Percentiles rank a stretch among this genome's conserved stretches.
Conservation (phyloP, 2,888 invertebrate species). For the Drosophila subsilvestris region DNA sequence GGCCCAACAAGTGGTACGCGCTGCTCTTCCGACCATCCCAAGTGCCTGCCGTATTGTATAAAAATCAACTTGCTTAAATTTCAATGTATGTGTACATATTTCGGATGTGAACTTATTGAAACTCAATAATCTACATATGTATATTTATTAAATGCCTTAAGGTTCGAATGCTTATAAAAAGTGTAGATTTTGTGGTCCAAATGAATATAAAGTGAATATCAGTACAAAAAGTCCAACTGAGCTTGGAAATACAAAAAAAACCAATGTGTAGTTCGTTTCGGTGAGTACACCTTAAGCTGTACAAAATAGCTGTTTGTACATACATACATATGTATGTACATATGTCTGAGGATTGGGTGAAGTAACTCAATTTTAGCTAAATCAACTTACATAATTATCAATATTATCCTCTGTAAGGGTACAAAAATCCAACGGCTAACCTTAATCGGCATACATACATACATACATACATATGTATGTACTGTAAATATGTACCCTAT, state of each 20-base stretch:
- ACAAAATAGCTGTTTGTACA: too few species aligned
- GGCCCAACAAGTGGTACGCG: constrained; percentile 33
- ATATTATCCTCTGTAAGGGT: not conserved
- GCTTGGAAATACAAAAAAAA: not conserved
- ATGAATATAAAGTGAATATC: not conserved
- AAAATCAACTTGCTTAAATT: not conserved
- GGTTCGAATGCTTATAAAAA: not conserved
- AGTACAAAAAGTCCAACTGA: not conserved
- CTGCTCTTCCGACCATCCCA: not conserved
- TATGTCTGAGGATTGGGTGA: too few species aligned
- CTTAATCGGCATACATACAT: not conserved
- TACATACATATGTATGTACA: too few species aligned
- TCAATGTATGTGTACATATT: not conserved
- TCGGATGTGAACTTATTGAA: not conserved
- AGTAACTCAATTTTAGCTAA: too few species aligned
- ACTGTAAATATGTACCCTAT: not conserved
- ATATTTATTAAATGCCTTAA: not conserved
- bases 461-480: not conserved
- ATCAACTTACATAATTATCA: too few species aligned
- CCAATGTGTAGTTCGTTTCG: not conserved
- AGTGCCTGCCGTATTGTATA: not conserved
- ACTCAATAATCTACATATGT: not conserved
- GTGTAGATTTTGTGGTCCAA: not conserved
- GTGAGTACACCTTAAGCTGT: not conserved
- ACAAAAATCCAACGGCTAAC: not conserved